These are phyloP conservation scores for Amphilophus citrinellus DNA, from an alignment of 2,113 vertebrate genomes.

Conservation along the genomic window DNA sequence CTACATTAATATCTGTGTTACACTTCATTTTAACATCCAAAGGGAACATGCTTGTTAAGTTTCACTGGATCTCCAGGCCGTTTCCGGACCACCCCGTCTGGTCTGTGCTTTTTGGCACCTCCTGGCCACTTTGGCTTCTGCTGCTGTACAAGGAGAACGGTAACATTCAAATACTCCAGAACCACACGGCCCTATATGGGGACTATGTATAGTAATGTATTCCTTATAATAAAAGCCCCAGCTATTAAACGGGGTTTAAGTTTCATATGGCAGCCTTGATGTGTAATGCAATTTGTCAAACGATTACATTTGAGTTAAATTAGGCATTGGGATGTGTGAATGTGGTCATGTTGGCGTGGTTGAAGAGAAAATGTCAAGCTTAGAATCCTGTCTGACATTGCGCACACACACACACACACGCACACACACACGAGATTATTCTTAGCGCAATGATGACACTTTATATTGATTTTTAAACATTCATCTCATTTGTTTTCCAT, in stretches of 20 bases:
- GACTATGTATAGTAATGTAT: conserved; percentile 34
- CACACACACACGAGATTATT: no score
- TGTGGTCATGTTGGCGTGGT: background rate
- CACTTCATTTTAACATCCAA: conserved; percentile 76
- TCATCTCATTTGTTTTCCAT: background rate
- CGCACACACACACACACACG: no score
- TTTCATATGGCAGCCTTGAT: conserved; percentile 28
- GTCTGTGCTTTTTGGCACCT: conserved; percentile 71
- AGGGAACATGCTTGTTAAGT: conserved; percentile 76
- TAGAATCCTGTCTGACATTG: background rate
- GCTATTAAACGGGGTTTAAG: conserved; percentile 37
- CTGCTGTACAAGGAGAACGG: conserved; percentile 48
- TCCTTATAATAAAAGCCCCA: conserved; percentile 23
- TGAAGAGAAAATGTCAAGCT: background rate
- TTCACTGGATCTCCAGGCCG: conserved; percentile 66
- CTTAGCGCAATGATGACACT: rapidly evolving
- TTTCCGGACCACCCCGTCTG: conserved; percentile 78
- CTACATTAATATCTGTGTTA: conserved; percentile 78
- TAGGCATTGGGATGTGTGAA: background rate
- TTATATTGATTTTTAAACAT: background rate
- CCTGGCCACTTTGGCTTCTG: conserved; percentile 43
- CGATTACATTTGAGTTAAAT: background rate
- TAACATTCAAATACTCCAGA: conserved; percentile 54
- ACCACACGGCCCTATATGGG: conserved; percentile 48
- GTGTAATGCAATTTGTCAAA: conserved; percentile 31